Base-by-base conservation (phyloP, 2,113 vertebrate genomes). In the Salvelinus fontinalis region DNA sequence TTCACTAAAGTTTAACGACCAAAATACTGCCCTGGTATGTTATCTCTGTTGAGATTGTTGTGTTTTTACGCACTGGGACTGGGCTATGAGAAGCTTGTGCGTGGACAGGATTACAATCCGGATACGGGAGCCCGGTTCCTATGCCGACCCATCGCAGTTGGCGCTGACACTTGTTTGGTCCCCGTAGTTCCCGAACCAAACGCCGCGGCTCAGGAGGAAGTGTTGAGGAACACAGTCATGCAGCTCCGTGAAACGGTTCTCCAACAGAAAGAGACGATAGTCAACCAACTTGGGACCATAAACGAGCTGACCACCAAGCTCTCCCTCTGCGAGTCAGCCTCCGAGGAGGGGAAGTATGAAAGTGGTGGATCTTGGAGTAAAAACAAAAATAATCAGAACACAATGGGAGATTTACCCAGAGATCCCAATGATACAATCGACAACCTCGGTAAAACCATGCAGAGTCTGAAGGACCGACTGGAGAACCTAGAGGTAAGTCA, bases 391-490 rank as follows among this genome's bases (percentile, higher is more conserved):
- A 94, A 91, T 79, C 93, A 94, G 67, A 87, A 99, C 80, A 99
- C 97, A 0, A 99, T 99, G 97, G 98, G 97, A 4, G 97, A 99
- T 79, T 93, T 97, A 69, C 98, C 98, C 6, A 92, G 95, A 65
- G 96, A 98, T 81, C 96, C 97, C 0, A 94, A 93, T 18, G 96
- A 95, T 83, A 92, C 95, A 27, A 94, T 99, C 70, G 96, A 99
- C 51, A 95, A 94, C 84, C 95, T 99, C 65, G 95, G 96, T 70
- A 96, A 97, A 88, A 98, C 96, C 73, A 96, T 98, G 94, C 96
- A 98, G 87, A 92, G 92, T 59, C 95, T 99, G 49, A 99, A 98
- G 85, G 96, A 97, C 89, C 92, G 97, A 0, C 88, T 99, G 92
- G 97, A 97, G 81, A 97, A 92, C 85, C 91, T 98, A 75, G 97